phyloP scores from a whole-genome alignment of 1,140 invertebrate species.

The Cotesia vestalis region DNA sequence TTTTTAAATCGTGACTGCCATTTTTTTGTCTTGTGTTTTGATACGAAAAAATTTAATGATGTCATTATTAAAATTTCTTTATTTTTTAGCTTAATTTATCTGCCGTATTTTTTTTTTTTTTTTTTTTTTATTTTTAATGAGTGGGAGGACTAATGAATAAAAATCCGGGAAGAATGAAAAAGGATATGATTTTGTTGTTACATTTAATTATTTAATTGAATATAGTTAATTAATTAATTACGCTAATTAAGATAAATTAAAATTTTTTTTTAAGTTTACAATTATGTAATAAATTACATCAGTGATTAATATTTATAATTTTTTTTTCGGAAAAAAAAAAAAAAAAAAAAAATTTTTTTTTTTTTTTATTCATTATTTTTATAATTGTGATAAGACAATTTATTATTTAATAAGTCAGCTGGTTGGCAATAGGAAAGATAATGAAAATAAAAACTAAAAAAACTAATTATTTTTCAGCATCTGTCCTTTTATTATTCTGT shows the following conservation, averaged over 20 bases:
- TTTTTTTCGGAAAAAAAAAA: conserved; percentile 28
- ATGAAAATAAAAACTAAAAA: background rate
- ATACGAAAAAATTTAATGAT: too few species aligned
- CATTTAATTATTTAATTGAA: too few species aligned
- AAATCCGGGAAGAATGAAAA: conserved; percentile 41
- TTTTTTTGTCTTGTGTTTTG: too few species aligned
- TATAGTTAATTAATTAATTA: background rate
- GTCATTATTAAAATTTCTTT: too few species aligned
- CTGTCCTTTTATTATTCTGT: conserved; percentile 11
- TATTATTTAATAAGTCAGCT: too few species aligned
- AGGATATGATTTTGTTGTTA: conserved; percentile 34
- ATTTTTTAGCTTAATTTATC: too few species aligned
- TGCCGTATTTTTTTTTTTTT: background rate
- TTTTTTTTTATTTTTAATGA: conserved; percentile 18
- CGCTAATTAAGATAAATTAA: conserved; percentile 9
- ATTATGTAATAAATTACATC: conserved; percentile 25
- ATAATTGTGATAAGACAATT: background rate
- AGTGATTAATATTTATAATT: conserved; percentile 15
- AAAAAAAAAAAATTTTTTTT: too few species aligned
- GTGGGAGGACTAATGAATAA: conserved; percentile 29
- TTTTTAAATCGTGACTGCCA: too few species aligned
- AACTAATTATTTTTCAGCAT: background rate
- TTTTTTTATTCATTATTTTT: conserved; percentile 1
- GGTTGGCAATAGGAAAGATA: background rate
- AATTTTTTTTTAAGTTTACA: background rate